Base-by-base conservation (phyloP, 2,888 invertebrate genomes). In the Macaria liturata region DNA sequence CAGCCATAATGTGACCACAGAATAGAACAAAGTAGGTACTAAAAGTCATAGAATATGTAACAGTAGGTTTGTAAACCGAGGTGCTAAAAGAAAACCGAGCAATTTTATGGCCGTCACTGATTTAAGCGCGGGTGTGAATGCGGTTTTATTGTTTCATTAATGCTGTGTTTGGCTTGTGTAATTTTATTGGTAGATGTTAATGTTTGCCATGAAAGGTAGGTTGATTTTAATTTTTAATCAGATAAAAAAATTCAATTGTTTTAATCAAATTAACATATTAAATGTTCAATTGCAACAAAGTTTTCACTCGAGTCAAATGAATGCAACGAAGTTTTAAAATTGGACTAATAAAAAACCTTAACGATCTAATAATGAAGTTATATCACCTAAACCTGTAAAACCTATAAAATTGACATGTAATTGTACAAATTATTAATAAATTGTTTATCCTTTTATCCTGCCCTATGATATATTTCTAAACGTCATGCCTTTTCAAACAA, bases 71-170 rank as follows among this genome's bases (percentile, higher is more conserved):
- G 55, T 55, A 56, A 60, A 60, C 49, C 52, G 78, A 82, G 72
- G 78, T 81, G 83, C 72, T 83, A 84, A 88, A 88, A 84, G 84
- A 81, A 67, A 83, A 78, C 80, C 77, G 76, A 75, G 72, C 64
- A 65, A 71, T 69, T 84, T 86, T 85, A 86, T 77, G 71, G 73
- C 76, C 77, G 74, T 80, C 72, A 80, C 81, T 72, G 81, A 85
- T 84, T 82, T 76, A 76, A 76, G 73, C 72, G 57, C 59, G 67
- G 54, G 84, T 84, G 81, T 76, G 75, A 76, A 74, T 71, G 55
- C 46, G 67, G 60, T 71, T 69, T 75, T 71, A 77, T 72, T 74
- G 74, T 75, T 71, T 65, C 57, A 65, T 62, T 60, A 60, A 55
- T 49, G 43, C 55, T 42, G 55, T 52, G 52, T 60, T 60, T 60